These are phyloP conservation scores for Malthinus seriepunctatus DNA, from an alignment of 2,888 invertebrate genomes.

Conservation along the genomic window DNA sequence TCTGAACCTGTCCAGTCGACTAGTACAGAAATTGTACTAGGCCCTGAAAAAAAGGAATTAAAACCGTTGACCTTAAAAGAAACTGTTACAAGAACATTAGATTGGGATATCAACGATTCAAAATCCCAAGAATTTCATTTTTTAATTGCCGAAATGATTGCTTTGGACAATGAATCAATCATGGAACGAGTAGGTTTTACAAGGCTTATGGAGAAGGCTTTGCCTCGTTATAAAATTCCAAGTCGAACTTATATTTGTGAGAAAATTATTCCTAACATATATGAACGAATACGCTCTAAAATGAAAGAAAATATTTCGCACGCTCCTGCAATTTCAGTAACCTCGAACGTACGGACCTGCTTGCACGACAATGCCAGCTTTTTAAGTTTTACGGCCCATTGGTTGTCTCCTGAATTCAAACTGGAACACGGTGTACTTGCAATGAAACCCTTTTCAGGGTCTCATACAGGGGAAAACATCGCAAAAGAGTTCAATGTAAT, in stretches of 20 bases:
- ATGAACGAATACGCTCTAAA: constrained; percentile 28
- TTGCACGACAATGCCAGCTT: constrained; percentile 26
- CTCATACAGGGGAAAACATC: constrained; percentile 35
- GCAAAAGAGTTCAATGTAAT: constrained; percentile 36
- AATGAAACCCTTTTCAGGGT: constrained; percentile 28
- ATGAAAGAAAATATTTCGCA: constrained; percentile 33
- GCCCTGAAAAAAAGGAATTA: no score
- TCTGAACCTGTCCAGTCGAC: no score
- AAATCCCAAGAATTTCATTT: constrained; percentile 41
- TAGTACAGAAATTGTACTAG: no score
- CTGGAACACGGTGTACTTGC: constrained; percentile 14
- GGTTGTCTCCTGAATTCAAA: constrained; percentile 8
- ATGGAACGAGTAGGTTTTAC: constrained; percentile 39
- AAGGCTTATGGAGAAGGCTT: constrained; percentile 24
- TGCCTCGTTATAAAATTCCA: constrained; percentile 36
- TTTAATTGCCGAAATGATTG: constrained; percentile 46
- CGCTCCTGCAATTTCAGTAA: constrained; percentile 34
- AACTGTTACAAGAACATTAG: no score
- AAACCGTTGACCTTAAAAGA: no score
- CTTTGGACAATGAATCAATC: constrained; percentile 41
- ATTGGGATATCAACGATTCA: constrained; percentile 37
- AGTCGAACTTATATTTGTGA: constrained; percentile 24
- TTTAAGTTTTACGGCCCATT: constrained; percentile 11
- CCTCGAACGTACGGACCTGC: constrained; percentile 37
- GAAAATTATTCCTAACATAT: constrained; percentile 15